phyloP scores from a whole-genome alignment of 2,888 invertebrate species.

The Quadroppia sp. region DNA sequence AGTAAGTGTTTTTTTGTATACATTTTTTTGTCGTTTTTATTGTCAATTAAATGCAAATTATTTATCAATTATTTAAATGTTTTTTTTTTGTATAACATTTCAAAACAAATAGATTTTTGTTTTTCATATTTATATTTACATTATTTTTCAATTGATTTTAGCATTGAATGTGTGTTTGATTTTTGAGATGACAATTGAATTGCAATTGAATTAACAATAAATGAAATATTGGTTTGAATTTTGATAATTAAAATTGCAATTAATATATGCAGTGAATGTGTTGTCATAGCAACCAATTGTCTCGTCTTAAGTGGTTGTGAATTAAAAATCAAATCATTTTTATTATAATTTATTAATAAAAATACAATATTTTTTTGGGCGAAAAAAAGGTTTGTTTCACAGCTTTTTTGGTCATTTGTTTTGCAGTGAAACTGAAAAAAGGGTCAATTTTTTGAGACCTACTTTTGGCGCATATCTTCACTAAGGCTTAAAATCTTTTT shows the following conservation, averaged over 20 bases:
- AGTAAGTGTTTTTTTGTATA: too few relatives aligned
- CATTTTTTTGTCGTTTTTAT: too few relatives aligned
- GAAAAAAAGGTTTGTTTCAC: constrained; percentile 9
- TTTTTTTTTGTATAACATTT: too few relatives aligned
- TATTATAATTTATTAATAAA: not conserved
- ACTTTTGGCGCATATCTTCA: too few relatives aligned
- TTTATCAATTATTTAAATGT: too few relatives aligned
- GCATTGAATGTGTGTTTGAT: too few relatives aligned
- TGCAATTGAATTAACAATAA: too few relatives aligned
- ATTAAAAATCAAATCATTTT: not conserved
- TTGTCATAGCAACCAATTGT: not conserved
- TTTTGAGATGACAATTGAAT: not conserved
- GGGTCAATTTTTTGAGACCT: too few relatives aligned
- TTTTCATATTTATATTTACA: not conserved
- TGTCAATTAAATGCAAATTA: too few relatives aligned
- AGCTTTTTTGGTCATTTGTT: not conserved
- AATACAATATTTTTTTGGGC: not conserved
- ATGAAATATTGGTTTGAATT: not conserved
- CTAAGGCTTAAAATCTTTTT: not conserved
- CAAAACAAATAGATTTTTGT: too few relatives aligned
- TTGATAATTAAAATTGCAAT: not conserved
- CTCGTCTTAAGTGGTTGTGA: not conserved
- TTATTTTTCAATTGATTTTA: not conserved
- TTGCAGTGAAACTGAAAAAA: not conserved
- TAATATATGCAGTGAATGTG: not conserved